Evolutionary conservation across 2,888 invertebrate genomes (phyloP), one percentile per base, ranked within the genome.

Genomic region (Rhagophthalmus giganteus): DNA sequence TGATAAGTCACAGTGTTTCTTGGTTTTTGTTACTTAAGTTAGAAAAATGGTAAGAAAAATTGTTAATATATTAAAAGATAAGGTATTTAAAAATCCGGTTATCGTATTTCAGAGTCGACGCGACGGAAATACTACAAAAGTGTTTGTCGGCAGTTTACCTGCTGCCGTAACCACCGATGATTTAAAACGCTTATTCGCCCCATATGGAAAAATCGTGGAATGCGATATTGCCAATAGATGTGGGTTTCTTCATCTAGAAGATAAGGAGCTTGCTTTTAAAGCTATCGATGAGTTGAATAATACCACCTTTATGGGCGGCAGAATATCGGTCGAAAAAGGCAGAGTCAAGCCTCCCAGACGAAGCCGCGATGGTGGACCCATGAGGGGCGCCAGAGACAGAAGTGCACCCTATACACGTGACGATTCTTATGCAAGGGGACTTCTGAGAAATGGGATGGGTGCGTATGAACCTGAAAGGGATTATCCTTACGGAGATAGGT

Each of bases 161-260:
- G 87, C 88, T 65, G 87, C 88, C 64, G 90, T 91, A 60, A 87
- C 88, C 66, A 85, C 87, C 44, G 87, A 90, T 65, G 93, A 94
- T 65, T 79, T 94, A 32, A 80, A 88, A 33, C 84, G 84, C 59
- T 78, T 94, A 37, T 95, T 96, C 76, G 85, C 89, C 61, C 86
- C 88, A 40, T 93, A 87, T 74, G 94, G 94, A 32, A 82, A 82
- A 45, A 94, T 96, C 3, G 89, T 89, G 10, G 95, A 96, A 75
- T 94, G 94, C 74, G 95, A 95, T 72, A 90, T 96, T 49, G 88
- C 95, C 78, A 94, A 94, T 73, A 85, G 93, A 54, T 96, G 93
- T 74, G 95, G 94, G 6, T 96, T 96, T 77, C 90, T 96, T 37
- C 94, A 94, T 75, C 86, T 92, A 86, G 87, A 89, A 68, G 85